Evolutionary conservation across 2,113 vertebrate species (phyloP), one percentile per base, ranked within the genome.

Genomic region (Rostratula benghalensis): DNA sequence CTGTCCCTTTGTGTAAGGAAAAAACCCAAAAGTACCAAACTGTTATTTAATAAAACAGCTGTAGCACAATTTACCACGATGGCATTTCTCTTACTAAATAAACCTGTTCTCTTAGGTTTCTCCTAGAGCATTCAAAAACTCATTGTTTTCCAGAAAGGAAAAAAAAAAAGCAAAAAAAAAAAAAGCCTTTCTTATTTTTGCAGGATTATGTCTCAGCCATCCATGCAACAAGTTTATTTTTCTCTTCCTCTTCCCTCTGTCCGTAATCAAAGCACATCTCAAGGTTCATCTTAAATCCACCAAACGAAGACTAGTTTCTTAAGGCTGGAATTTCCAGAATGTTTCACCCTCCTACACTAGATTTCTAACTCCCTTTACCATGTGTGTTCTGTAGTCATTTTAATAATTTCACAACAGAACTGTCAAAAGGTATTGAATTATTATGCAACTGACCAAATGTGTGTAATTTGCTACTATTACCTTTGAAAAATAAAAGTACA

Each of bases 31-130:
- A 53, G 9, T 81, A 60, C 83, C 88, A 45, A 18, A 4, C 1
- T 90, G 83, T 64, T 93, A 73, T 94, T 95, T 73, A 87, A 78
- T 87, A 74, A 93, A 95, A 86, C 54, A 90, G 51, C 59, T 92
- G 10, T 24, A 50, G 46, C 35, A 70, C 39, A 56, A 28, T 45
- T 91, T 77, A 91, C 28, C 50, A 80, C 20, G 57, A 95, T 95
- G 87, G 25, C 30, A 41, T 87, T 95, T 91, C 74, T 93, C 37
- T 84, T 94, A 87, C 67, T 68, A 63, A 63, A 93, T 74, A 76
- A 68, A 76, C 18, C 57, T 91, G 33, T 87, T 19, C 57, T 64
- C 64, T 90, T 94, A 37, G 59, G 17, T 93, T 97, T 97, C 95
- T 64, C 63, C 43, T 78, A 79, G 64, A 74, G 63, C 64, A 83